phyloP scores from a whole-genome alignment of 2,888 invertebrate genomes.

The Mesochorus sp. region DNA sequence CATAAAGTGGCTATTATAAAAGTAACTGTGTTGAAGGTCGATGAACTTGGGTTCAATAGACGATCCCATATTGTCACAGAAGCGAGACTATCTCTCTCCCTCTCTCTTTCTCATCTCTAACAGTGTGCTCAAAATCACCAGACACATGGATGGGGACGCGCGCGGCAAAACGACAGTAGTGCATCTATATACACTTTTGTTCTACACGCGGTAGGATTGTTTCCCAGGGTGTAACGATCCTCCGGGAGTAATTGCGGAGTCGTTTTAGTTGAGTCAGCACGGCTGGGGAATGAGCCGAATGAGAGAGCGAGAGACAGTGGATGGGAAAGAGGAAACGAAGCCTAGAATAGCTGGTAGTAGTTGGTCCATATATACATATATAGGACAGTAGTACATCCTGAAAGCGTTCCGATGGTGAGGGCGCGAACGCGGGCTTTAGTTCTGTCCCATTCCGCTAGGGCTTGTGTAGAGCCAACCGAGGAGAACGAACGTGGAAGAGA shows the following conservation, averaged over 20 bases:
- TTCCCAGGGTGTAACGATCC: constrained; percentile 78
- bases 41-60: constrained; percentile 38
- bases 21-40: constrained; percentile 24
- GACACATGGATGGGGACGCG: constrained; percentile 38
- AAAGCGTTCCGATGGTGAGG: constrained; percentile 51
- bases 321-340: constrained; percentile 53
- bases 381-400: constrained; percentile 42
- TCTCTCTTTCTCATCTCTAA: constrained; percentile 34
- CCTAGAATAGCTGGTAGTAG: constrained; percentile 59
- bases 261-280: constrained; percentile 78
- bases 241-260: constrained; percentile 78
- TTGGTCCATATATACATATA: too few relatives aligned
- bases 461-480: constrained; percentile 52
- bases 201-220: constrained; percentile 72
- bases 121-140: constrained; percentile 20
- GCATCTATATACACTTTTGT: constrained; percentile 62
- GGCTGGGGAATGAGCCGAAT: constrained; percentile 67
- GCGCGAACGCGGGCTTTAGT: constrained; percentile 39
- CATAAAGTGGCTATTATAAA: neutral
- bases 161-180: constrained; percentile 8
- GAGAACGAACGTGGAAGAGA: constrained; percentile 52
- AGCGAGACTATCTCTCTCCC: constrained; percentile 16
- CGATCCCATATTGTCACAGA: constrained; percentile 28
- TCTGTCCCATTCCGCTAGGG: constrained; percentile 34
- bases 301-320: constrained; percentile 54